Evolutionary conservation across 2,113 vertebrate species (phyloP).

Genomic region (Electrona antarctica): DNA sequence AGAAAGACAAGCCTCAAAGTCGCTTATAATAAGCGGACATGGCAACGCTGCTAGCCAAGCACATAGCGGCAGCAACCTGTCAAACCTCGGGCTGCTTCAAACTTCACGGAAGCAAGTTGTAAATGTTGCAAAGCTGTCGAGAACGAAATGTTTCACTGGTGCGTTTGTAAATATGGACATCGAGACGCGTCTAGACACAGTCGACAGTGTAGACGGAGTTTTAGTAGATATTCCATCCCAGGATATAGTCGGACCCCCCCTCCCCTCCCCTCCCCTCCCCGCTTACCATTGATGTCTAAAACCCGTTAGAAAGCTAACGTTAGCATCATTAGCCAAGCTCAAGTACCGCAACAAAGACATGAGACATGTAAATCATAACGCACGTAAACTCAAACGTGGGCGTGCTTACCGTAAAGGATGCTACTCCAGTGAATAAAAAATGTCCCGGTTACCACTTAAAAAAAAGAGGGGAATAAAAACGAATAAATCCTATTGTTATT

Average conservation of each 20-base stretch:
- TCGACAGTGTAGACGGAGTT: too few relatives aligned
- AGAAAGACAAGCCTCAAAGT: too few relatives aligned
- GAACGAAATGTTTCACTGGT: too few relatives aligned
- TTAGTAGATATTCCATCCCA: slow-evolving; percentile 1
- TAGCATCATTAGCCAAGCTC: slow-evolving; percentile 41
- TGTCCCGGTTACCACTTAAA: background rate
- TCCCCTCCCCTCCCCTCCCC: background rate
- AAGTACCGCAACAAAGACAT: slow-evolving; percentile 56
- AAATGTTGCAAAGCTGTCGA: too few relatives aligned
- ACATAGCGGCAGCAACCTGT: too few relatives aligned
- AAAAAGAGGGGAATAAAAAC: slow-evolving; percentile 15
- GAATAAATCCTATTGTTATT: slow-evolving; percentile 25
- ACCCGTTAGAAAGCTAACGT: slow-evolving; percentile 22
- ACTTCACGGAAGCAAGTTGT: too few relatives aligned
- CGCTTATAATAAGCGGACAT: too few relatives aligned
- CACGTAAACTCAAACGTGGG: background rate
- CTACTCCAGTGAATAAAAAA: slow-evolving; percentile 11
- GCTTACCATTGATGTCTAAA: background rate
- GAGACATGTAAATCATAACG: background rate
- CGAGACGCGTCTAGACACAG: too few relatives aligned
- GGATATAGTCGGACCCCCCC: slow-evolving; percentile 46
- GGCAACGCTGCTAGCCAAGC: too few relatives aligned
- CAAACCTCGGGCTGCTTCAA: too few relatives aligned
- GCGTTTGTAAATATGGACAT: too few relatives aligned
- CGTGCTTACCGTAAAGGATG: slow-evolving; percentile 56